Conservation (phyloP, 2,888 invertebrate genomes). For the Drosophila crucigera region DNA sequence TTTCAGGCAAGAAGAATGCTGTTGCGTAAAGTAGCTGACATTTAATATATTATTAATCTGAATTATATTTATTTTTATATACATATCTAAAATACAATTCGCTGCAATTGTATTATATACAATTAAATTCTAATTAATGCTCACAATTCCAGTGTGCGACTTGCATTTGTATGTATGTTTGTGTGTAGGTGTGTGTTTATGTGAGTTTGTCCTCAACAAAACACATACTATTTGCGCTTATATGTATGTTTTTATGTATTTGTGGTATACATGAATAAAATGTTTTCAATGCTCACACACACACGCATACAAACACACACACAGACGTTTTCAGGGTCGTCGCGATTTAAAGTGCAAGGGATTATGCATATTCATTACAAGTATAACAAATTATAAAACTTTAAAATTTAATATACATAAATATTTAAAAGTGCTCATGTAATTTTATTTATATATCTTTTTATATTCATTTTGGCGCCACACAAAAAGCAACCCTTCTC, state of each 20-base stretch:
- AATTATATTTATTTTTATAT: background rate
- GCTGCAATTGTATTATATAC: background rate
- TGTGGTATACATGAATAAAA: background rate
- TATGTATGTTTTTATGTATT: background rate
- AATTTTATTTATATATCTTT: background rate
- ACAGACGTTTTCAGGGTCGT: background rate
- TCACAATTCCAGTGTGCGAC: background rate
- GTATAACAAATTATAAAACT: background rate
- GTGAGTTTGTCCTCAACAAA: background rate
- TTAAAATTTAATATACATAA: background rate
- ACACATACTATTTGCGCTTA: background rate
- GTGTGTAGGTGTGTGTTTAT: background rate
- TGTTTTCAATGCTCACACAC: constrained; percentile 3
- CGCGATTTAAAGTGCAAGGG: background rate
- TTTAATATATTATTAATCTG: background rate
- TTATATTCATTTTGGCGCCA: background rate
- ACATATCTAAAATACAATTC: background rate
- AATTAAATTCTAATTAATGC: background rate
- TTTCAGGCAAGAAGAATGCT: background rate
- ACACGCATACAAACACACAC: background rate
- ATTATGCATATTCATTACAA: no score
- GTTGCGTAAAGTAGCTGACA: background rate
- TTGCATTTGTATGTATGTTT: background rate
- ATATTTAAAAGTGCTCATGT: background rate
- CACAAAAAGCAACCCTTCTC: constrained; percentile 1